A percentile compares a stretch with the other conserved stretches of the same genome.
Evolutionary conservation across 2,113 vertebrate genomes (phyloP).

Genomic region (Apus apus): DNA sequence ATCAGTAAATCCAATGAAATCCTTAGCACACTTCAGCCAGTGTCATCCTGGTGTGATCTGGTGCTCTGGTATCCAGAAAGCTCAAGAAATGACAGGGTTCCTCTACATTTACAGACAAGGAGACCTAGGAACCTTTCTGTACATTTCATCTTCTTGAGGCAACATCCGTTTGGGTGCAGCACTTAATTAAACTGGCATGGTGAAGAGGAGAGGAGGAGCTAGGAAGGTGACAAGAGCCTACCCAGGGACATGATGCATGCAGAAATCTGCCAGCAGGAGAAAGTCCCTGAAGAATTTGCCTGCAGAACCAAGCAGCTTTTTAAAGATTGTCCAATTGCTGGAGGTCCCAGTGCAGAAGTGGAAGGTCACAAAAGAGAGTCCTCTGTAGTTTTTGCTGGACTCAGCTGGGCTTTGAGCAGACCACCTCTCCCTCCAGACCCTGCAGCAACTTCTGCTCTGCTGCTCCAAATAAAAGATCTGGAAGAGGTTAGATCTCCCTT

Average conservation of each 20-base stretch:
- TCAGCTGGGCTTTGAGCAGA: background rate
- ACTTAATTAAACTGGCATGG: accelerated
- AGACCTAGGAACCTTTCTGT: background rate
- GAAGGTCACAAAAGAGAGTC: background rate
- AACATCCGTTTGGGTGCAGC: background rate
- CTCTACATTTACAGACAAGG: background rate
- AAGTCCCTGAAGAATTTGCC: no score
- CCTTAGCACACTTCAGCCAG: background rate
- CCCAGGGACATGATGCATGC: background rate
- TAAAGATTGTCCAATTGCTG: background rate
- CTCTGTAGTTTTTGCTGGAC: background rate
- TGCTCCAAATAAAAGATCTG: background rate
- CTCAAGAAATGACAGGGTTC: background rate
- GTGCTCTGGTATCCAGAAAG: background rate
- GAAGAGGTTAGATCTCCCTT: background rate
- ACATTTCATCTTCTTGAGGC: background rate
- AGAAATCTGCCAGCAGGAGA: background rate
- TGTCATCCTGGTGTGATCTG: background rate
- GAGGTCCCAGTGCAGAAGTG: background rate
- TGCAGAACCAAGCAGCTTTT: background rate
- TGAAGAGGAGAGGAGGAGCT: background rate
- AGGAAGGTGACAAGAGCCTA: background rate
- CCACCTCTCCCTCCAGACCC: background rate
- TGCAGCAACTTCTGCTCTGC: background rate
- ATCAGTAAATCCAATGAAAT: background rate